These are phyloP conservation scores for Lamellibrachia columna DNA, from an alignment of 2,888 invertebrate genomes.

Conservation along the genomic window DNA sequence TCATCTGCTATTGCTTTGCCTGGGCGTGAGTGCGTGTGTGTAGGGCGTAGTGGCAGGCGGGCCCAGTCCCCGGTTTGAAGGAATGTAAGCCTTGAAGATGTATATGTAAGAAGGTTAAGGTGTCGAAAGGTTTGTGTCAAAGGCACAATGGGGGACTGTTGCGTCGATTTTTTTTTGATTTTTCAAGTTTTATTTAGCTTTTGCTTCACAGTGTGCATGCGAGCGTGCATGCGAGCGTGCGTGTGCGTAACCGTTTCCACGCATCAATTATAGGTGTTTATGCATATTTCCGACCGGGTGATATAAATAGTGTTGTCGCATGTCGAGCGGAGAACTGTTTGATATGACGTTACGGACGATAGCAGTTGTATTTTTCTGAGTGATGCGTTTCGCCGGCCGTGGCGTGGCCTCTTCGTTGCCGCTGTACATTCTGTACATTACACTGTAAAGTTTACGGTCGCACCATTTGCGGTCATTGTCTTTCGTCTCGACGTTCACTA, in stretches of 20 bases:
- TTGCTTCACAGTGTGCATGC: background rate
- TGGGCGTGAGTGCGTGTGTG: background rate
- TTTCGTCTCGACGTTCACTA: background rate
- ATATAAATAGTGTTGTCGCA: background rate
- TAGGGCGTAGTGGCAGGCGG: background rate
- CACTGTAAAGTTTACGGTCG: background rate
- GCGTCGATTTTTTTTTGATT: background rate
- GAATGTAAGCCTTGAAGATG: background rate
- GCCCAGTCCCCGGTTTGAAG: background rate
- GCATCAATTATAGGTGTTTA: background rate
- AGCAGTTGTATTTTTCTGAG: background rate
- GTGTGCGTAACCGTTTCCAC: background rate
- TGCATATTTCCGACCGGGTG: background rate
- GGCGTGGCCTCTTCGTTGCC: background rate
- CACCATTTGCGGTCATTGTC: background rate
- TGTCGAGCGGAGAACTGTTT: background rate
- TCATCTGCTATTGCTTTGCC: constrained; percentile 16
- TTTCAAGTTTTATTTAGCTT: constrained; percentile 14
- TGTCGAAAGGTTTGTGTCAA: background rate
- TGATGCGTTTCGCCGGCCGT: background rate
- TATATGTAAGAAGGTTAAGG: background rate
- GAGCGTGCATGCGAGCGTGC: background rate
- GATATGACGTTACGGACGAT: background rate
- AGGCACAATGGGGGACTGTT: background rate
- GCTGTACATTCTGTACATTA: constrained; percentile 12